Evolutionary conservation across 2,113 vertebrate species (phyloP).

Genomic region (Silurus meridionalis): DNA sequence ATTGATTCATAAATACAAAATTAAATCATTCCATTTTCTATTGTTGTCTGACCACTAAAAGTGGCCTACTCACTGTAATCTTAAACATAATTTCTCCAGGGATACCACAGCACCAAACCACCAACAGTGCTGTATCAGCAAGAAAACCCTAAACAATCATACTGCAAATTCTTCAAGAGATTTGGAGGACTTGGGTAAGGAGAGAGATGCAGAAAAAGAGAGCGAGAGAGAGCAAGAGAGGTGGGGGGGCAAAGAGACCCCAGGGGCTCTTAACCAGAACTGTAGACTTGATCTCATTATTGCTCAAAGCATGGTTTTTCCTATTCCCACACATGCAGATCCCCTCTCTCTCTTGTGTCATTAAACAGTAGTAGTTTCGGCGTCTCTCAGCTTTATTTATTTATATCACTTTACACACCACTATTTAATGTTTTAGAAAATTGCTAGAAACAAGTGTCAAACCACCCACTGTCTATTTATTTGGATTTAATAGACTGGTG

Average conservation of each 20-base stretch:
- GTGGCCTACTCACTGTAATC: not conserved
- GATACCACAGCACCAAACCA: conserved; percentile 24
- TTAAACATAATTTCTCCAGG: not conserved
- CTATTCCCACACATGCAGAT: not conserved
- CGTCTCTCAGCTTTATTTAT: not conserved
- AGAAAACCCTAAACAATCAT: conserved; percentile 29
- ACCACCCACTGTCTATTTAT: not conserved
- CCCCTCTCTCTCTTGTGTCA: not conserved
- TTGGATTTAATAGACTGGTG: not conserved
- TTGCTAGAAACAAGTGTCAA: conserved; percentile 2
- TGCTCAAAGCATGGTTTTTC: not conserved
- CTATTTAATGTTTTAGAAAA: not conserved
- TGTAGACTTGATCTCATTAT: not conserved
- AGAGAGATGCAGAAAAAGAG: not conserved
- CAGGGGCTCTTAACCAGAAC: not conserved
- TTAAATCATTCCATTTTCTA: not conserved
- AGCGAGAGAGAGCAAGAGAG: conserved; percentile 13
- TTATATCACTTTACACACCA: conserved; percentile 12
- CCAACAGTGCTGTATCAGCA: conserved; percentile 35
- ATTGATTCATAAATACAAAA: conserved; percentile 2
- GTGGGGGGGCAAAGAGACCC: not conserved
- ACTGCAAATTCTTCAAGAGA: conserved; percentile 5
- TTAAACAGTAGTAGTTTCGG: not conserved
- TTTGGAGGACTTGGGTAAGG: too few species aligned
- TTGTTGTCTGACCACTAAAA: conserved; percentile 4